These are phyloP conservation scores for Bellardia pandia DNA, from an alignment of 2,888 invertebrate genomes.

Conservation along the genomic window DNA sequence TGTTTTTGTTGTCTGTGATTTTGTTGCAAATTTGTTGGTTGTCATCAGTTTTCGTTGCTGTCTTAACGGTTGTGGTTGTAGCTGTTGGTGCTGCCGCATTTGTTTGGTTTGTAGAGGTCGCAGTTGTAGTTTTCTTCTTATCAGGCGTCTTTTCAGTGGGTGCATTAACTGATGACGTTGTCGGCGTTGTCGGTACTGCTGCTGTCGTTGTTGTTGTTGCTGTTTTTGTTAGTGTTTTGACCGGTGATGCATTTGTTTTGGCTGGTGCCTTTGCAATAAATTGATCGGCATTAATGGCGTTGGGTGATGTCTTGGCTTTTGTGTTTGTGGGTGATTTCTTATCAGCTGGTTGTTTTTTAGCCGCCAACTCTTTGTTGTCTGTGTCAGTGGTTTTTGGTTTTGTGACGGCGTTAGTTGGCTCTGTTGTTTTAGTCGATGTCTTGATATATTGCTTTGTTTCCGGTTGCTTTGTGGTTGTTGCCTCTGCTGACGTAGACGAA, in stretches of 20 bases:
- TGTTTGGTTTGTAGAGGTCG: conserved; percentile 57
- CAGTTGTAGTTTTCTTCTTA: conserved; percentile 65
- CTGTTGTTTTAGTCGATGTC: conserved; percentile 28
- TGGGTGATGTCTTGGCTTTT: conserved; percentile 71
- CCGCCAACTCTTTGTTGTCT: conserved; percentile 54
- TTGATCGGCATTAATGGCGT: conserved; percentile 81
- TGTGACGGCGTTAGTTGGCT: conserved; percentile 62
- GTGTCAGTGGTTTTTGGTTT: conserved; percentile 64
- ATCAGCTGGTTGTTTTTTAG: conserved; percentile 49
- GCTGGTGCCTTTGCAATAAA: conserved; percentile 80
- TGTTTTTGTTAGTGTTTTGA: conserved; percentile 69
- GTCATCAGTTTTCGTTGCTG: conserved; percentile 58
- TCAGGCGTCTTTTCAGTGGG: conserved; percentile 56
- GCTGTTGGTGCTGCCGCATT: conserved; percentile 53
- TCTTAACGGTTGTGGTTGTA: conserved; percentile 53
- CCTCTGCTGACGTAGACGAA: conserved; percentile 58
- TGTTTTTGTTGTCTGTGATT: conserved; percentile 71
- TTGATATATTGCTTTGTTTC: conserved; percentile 51
- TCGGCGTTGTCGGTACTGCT: conserved; percentile 17
- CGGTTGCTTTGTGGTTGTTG: conserved; percentile 72
- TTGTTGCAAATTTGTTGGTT: conserved; percentile 74
- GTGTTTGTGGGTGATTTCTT: conserved; percentile 53
- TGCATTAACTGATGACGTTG: conserved; percentile 58
- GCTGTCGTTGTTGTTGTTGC: conserved; percentile 56
- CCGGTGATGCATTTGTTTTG: conserved; percentile 78